Evolutionary conservation across 2,113 vertebrate genomes (phyloP).

Genomic region (Petaurus breviceps): DNA sequence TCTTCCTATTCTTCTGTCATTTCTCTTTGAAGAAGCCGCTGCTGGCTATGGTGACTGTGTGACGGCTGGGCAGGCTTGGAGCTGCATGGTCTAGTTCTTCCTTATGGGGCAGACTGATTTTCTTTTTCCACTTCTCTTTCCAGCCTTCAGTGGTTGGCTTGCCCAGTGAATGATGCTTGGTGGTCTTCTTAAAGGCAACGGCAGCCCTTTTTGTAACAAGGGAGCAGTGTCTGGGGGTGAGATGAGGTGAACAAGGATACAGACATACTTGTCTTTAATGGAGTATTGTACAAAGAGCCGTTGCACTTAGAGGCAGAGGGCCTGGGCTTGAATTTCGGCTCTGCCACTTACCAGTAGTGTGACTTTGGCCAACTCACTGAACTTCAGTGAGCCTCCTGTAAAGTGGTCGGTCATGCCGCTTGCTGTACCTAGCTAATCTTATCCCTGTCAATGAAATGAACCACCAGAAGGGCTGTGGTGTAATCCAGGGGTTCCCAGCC

Average conservation of each 20-base stretch:
- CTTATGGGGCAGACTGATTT: neutral
- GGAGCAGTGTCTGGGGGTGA: slow-evolving; percentile 17
- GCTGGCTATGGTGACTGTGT: neutral
- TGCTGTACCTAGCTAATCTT: too few relatives aligned
- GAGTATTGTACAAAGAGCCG: neutral
- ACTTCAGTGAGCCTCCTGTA: too few relatives aligned
- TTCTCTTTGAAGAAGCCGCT: neutral
- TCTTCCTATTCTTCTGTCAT: neutral
- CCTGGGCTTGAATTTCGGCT: neutral
- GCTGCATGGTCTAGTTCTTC: neutral
- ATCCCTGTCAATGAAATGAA: too few relatives aligned
- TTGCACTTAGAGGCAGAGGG: neutral
- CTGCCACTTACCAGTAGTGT: neutral
- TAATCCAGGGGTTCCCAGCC: too few relatives aligned
- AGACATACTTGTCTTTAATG: neutral
- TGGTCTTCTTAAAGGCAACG: neutral
- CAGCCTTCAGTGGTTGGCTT: slow-evolving; percentile 16
- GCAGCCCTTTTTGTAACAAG: slow-evolving; percentile 4
- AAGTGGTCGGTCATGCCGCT: too few relatives aligned
- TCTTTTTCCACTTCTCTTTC: slow-evolving; percentile 17
- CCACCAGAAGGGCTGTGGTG: too few relatives aligned
- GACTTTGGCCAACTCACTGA: too few relatives aligned
- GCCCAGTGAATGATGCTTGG: slow-evolving; percentile 13
- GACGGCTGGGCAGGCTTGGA: neutral
- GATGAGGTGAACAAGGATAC: slow-evolving; percentile 28